Percentiles rank a stretch among this genome's conserved stretches.
Evolutionary conservation across 1,140 invertebrate genomes (phyloP).

Genomic region (Drosophila bifasciata): DNA sequence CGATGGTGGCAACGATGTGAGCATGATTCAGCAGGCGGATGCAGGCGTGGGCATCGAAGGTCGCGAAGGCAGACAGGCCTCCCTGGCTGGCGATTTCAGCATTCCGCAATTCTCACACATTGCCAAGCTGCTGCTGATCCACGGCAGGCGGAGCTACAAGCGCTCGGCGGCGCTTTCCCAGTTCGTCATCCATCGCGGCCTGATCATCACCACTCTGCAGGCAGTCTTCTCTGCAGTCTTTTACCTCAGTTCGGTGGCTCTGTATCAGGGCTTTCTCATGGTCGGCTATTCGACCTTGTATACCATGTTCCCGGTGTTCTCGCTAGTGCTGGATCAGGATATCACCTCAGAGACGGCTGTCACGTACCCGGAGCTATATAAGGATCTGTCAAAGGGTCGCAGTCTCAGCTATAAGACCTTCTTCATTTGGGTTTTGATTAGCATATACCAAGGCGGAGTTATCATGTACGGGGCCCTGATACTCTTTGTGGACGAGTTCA

Average conservation of each 20-base stretch:
- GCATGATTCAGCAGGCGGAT: slow-evolving; percentile 98
- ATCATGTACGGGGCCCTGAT: slow-evolving; percentile 99
- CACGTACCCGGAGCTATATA: slow-evolving; percentile 98
- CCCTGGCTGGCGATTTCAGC: slow-evolving; percentile 99
- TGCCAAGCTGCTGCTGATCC: slow-evolving; percentile 94
- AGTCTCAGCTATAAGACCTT: slow-evolving; percentile 98
- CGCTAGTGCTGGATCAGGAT: slow-evolving; percentile 95
- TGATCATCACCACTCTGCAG: slow-evolving; percentile 99
- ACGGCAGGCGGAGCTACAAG: slow-evolving; percentile 98
- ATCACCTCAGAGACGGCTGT: slow-evolving; percentile 96
- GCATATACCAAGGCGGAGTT: slow-evolving; percentile 99
- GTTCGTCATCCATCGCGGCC: slow-evolving; percentile 99
- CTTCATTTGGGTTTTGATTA: slow-evolving; percentile 99
- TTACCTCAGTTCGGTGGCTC: slow-evolving; percentile 97
- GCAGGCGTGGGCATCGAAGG: slow-evolving; percentile 98
- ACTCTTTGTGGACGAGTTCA: slow-evolving; percentile 99
- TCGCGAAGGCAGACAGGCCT: slow-evolving; percentile 97
- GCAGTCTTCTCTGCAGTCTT: slow-evolving; percentile 99
- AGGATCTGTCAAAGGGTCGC: slow-evolving; percentile 97
- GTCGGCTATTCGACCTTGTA: slow-evolving; percentile 99
- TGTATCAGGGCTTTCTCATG: slow-evolving; percentile 99
- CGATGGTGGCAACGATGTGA: slow-evolving; percentile 95
- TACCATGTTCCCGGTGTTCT: slow-evolving; percentile 99
- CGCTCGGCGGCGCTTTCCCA: slow-evolving; percentile 97
- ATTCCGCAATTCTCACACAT: slow-evolving; percentile 96